Evolutionary conservation across 1,140 invertebrate species (phyloP).

Genomic region (Palaemon carinicauda): DNA sequence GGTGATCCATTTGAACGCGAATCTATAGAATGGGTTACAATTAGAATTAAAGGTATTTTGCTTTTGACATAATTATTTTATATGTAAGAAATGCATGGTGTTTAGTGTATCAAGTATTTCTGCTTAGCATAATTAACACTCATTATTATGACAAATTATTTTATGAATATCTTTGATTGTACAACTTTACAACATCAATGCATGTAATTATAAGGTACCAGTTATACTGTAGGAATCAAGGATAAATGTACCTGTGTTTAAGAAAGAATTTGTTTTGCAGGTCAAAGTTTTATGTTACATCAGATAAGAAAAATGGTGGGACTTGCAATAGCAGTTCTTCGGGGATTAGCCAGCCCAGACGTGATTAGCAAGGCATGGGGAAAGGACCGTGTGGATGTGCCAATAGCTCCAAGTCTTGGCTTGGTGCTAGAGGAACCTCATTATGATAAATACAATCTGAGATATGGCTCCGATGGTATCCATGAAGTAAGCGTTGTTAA

Average conservation of each 20-base stretch:
- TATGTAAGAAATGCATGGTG: neutral
- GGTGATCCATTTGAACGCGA: slow-evolving; percentile 81
- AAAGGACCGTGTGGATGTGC: slow-evolving; percentile 82
- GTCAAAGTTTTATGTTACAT: slow-evolving; percentile 99
- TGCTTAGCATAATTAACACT: too few relatives aligned
- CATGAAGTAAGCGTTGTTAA: slow-evolving; percentile 71
- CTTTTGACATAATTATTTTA: neutral
- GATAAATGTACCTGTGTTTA: neutral
- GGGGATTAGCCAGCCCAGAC: slow-evolving; percentile 75
- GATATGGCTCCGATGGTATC: slow-evolving; percentile 83
- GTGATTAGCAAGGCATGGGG: slow-evolving; percentile 76
- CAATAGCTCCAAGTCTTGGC: slow-evolving; percentile 91
- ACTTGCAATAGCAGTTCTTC: slow-evolving; percentile 79
- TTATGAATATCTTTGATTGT: neutral
- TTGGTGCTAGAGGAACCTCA: slow-evolving; percentile 89
- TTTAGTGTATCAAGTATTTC: too few relatives aligned
- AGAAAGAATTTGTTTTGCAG: slow-evolving; percentile 63
- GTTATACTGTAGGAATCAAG: neutral
- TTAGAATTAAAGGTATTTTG: slow-evolving; percentile 78
- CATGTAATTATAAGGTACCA: neutral
- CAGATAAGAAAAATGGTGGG: slow-evolving; percentile 99
- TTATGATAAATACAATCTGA: slow-evolving; percentile 88
- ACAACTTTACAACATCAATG: neutral
- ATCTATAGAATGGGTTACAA: slow-evolving; percentile 84
- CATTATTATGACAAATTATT: too few relatives aligned